Evolutionary conservation across 2,113 vertebrate genomes (phyloP).

Genomic region (Tinamus guttatus): DNA sequence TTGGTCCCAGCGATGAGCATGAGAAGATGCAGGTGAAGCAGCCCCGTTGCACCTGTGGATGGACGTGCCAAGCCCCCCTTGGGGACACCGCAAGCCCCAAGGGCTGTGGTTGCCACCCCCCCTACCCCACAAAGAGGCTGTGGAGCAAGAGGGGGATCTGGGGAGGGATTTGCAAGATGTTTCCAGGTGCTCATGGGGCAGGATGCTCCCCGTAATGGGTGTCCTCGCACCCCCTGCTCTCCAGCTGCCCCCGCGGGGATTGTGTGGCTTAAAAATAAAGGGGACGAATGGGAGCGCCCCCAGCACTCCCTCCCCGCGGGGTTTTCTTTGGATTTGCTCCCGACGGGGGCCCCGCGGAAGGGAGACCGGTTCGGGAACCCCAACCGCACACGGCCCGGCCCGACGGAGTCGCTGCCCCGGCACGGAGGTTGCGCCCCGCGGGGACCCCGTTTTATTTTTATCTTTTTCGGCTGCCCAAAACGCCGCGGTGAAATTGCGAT

Average conservation of each 20-base stretch:
- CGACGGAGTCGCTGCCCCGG: too few species aligned
- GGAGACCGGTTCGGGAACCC: rapidly evolving
- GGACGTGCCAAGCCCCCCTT: too few species aligned
- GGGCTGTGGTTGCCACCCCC: too few species aligned
- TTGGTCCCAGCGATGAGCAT: background rate
- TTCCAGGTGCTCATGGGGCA: too few species aligned
- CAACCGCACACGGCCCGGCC: background rate
- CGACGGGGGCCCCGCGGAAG: rapidly evolving
- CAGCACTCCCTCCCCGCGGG: rapidly evolving
- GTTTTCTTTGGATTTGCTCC: background rate
- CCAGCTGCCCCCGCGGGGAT: background rate
- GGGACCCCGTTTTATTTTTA: background rate
- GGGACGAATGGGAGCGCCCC: background rate
- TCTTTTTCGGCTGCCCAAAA: background rate
- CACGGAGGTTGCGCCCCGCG: background rate
- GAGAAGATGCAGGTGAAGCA: background rate
- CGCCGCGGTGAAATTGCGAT: too few species aligned
- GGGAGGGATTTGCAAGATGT: too few species aligned
- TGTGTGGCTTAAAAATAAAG: background rate
- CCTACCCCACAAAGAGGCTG: too few species aligned
- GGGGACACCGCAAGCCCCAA: too few species aligned
- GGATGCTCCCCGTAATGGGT: too few species aligned
- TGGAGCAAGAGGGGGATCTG: too few species aligned
- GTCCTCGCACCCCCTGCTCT: too few species aligned
- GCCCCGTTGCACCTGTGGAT: background rate